phyloP scores from a whole-genome alignment of 2,888 invertebrate species.

The Torymus tubicola region DNA sequence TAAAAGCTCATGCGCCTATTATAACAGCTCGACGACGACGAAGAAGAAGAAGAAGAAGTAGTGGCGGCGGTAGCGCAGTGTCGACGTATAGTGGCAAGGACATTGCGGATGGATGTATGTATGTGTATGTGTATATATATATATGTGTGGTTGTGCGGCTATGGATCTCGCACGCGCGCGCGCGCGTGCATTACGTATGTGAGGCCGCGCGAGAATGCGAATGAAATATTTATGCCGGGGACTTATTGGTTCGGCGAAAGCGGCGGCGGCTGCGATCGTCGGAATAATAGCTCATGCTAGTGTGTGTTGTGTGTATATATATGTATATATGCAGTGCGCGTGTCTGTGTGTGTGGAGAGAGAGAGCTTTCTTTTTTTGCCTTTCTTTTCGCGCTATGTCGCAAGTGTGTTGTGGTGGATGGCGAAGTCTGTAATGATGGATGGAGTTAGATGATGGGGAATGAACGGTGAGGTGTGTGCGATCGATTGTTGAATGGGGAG shows the following conservation, averaged over 20 bases:
- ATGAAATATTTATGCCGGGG: constrained; percentile 65
- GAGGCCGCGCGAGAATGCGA: constrained; percentile 60
- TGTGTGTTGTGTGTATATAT: too few species aligned
- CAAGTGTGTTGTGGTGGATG: constrained; percentile 36
- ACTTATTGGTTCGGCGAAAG: constrained; percentile 66
- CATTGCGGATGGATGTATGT: constrained; percentile 64
- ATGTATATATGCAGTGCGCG: too few species aligned
- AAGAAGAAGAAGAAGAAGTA: constrained; percentile 28
- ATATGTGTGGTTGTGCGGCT: constrained; percentile 48
- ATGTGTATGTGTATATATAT: too few species aligned
- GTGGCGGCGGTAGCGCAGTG: background rate
- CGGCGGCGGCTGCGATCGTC: constrained; percentile 50
- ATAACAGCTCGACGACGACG: constrained; percentile 31
- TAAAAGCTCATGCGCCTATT: constrained; percentile 61
- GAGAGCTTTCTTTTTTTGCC: background rate
- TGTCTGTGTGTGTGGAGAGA: too few species aligned
- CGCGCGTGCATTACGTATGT: constrained; percentile 61
- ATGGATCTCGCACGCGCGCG: constrained; percentile 10
- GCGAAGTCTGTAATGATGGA: constrained; percentile 52
- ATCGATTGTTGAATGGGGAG: background rate
- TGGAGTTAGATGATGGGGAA: constrained; percentile 55
- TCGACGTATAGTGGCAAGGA: constrained; percentile 49
- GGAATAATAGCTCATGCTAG: constrained; percentile 11
- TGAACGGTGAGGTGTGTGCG: constrained; percentile 36
- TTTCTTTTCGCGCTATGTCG: constrained; percentile 13